Evolutionary conservation across 1,140 invertebrate species (phyloP).

Genomic region (Monochamus saltuarius): DNA sequence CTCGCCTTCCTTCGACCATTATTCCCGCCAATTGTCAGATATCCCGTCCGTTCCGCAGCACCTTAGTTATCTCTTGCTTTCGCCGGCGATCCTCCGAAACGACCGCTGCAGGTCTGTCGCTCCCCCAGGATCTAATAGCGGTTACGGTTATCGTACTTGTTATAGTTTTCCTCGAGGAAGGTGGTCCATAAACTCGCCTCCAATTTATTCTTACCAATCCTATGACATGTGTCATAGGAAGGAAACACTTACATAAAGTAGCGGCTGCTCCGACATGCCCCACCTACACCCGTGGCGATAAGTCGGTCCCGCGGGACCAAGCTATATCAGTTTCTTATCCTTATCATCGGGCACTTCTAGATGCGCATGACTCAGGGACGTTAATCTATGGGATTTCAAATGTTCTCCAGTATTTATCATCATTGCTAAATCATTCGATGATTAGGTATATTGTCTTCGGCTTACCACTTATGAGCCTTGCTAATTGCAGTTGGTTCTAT

Average conservation of each 20-base stretch:
- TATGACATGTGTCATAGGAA: slow-evolving; percentile 12
- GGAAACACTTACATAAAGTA: background rate
- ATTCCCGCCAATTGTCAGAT: slow-evolving; percentile 48
- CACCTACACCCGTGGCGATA: background rate
- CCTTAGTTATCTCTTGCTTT: slow-evolving; percentile 50
- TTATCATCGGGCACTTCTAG: background rate
- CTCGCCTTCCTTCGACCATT: slow-evolving; percentile 43
- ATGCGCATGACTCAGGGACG: too few species aligned
- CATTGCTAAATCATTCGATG: too few species aligned
- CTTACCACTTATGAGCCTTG: too few species aligned
- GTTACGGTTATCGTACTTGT: slow-evolving; percentile 50
- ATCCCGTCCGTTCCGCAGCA: slow-evolving; percentile 42
- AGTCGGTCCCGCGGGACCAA: background rate
- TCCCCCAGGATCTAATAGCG: slow-evolving; percentile 43
- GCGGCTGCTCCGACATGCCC: background rate
- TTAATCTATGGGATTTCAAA: too few species aligned
- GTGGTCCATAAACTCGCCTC: slow-evolving; percentile 48
- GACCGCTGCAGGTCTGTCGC: slow-evolving; percentile 46
- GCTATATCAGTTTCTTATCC: slow-evolving; percentile 4
- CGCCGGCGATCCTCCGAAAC: slow-evolving; percentile 38
- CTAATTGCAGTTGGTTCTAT: too few species aligned
- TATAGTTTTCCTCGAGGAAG: slow-evolving; percentile 51
- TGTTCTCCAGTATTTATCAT: too few species aligned
- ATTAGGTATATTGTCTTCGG: too few species aligned
- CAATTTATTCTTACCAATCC: slow-evolving; percentile 40